Percentiles rank a stretch among this genome's conserved stretches.
Conservation (phyloP, 2,113 vertebrate genomes). For the Gallinago undulata region DNA sequence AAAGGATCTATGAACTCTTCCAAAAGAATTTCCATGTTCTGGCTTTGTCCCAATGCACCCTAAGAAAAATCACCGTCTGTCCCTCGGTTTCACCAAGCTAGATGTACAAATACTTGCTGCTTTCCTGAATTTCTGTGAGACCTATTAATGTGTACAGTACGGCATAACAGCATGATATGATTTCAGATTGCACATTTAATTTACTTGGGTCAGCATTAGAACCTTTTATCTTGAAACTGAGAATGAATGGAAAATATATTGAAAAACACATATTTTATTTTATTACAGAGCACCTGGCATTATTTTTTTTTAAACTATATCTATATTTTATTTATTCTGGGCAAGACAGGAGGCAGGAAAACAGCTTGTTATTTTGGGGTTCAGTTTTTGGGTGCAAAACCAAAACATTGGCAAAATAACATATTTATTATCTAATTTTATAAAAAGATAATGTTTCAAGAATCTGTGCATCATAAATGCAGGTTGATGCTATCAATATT, state of each 20-base stretch:
- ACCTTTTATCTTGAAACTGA: not conserved
- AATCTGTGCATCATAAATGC: not conserved
- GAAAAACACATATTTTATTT: not conserved
- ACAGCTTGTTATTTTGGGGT: not conserved
- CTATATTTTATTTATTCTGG: not conserved
- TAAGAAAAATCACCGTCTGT: not conserved
- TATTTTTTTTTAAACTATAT: not conserved
- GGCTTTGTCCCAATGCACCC: not conserved
- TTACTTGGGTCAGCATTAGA: not conserved
- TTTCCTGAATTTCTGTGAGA: not conserved
- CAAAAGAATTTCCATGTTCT: not conserved
- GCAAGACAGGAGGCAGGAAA: not conserved
- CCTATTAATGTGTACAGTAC: rapidly evolving
- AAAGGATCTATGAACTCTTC: not conserved
- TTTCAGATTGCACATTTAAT: not conserved
- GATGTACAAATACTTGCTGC: not conserved
- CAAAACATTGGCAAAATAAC: not conserved
- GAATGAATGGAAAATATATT: not conserved
- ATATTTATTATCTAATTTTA: not conserved
- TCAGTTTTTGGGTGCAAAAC: not conserved
- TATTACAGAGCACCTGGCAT: not conserved
- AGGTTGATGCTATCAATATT: not conserved
- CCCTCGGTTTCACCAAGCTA: not conserved
- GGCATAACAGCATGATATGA: not conserved
- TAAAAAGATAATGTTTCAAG: not conserved